phyloP scores from a whole-genome alignment of 1,140 invertebrate species.

The Calephelis virginiensis region DNA sequence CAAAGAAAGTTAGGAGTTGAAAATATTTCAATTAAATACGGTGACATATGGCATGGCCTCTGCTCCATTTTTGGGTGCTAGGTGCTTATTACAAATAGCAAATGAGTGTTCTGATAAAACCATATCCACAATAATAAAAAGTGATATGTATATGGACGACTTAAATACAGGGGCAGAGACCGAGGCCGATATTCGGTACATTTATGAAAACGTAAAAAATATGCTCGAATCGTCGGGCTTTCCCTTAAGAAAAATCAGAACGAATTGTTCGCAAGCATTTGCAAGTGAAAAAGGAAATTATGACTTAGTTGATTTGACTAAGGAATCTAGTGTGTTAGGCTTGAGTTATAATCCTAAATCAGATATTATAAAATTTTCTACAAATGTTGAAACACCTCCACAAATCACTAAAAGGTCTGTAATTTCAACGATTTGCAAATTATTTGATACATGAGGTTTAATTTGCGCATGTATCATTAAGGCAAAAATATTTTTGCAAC shows the following conservation, averaged over 20 bases:
- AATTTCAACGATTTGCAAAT: conserved; percentile 34
- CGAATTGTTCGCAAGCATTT: conserved; percentile 25
- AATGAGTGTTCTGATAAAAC: conserved; percentile 30
- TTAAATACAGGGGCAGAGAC: conserved; percentile 22
- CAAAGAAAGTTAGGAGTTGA: conserved; percentile 8
- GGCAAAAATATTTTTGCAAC: conserved; percentile 43
- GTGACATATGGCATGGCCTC: conserved; percentile 34
- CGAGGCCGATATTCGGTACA: conserved; percentile 15
- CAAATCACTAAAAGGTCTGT: conserved; percentile 34
- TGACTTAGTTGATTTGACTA: conserved; percentile 18
- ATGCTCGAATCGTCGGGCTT: conserved; percentile 21
- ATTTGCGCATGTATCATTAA: conserved; percentile 37
- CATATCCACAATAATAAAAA: conserved; percentile 17
- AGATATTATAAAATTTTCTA: conserved; percentile 24
- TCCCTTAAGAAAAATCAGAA: conserved; percentile 28
- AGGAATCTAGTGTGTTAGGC: conserved; percentile 32
- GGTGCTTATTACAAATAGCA: conserved; percentile 31
- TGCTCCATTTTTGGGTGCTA: conserved; percentile 30
- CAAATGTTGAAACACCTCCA: conserved; percentile 9
- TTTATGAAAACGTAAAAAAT: conserved; percentile 7
- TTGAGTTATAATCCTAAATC: conserved; percentile 28
- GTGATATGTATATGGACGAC: conserved; percentile 33
- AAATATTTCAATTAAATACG: conserved; percentile 29
- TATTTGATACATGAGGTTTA: conserved; percentile 54
- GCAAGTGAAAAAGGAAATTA: not conserved